phyloP scores from a whole-genome alignment of 1,140 invertebrate genomes.

The Harlomillsia oculata region DNA sequence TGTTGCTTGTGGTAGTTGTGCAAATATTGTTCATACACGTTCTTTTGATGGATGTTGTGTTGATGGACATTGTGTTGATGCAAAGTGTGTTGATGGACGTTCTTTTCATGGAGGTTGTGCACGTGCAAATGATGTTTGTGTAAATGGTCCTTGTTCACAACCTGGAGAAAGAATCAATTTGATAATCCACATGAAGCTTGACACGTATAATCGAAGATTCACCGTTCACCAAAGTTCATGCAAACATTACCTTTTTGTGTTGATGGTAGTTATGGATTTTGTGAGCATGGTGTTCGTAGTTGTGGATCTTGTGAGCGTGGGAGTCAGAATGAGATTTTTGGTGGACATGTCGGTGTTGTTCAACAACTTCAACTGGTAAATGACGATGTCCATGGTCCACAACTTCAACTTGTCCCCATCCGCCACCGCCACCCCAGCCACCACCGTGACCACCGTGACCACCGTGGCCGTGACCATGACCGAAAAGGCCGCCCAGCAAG shows the following conservation, averaged over 20 bases:
- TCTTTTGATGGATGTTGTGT: slow-evolving; percentile 1
- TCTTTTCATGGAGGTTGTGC: slow-evolving; percentile 2
- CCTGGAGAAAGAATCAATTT: not conserved
- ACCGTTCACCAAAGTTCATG: not conserved
- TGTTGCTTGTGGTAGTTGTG: not conserved
- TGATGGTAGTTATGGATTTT: slow-evolving; percentile 9
- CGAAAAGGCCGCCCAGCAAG: no score
- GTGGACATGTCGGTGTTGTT: slow-evolving; percentile 2
- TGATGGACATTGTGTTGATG: slow-evolving; percentile 6
- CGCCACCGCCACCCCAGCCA: not conserved
- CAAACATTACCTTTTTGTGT: slow-evolving; percentile 4
- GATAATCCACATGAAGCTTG: not conserved
- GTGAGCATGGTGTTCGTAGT: slow-evolving; percentile 4
- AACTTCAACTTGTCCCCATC: slow-evolving; percentile 3
- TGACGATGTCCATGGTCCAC: slow-evolving; percentile 4
- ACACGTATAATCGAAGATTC: not conserved
- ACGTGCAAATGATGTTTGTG: slow-evolving; percentile 10
- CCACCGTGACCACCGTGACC: not conserved
- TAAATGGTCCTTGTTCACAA: slow-evolving; percentile 4
- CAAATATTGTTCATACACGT: slow-evolving; percentile 2
- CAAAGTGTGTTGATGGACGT: slow-evolving; percentile 1
- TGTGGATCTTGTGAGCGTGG: slow-evolving; percentile 4
- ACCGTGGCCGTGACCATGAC: no score
- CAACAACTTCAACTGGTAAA: slow-evolving; percentile 3
- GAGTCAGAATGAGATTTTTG: not conserved